Conservation (phyloP, 2,888 invertebrate genomes). For the Agrotis exclamationis region DNA sequence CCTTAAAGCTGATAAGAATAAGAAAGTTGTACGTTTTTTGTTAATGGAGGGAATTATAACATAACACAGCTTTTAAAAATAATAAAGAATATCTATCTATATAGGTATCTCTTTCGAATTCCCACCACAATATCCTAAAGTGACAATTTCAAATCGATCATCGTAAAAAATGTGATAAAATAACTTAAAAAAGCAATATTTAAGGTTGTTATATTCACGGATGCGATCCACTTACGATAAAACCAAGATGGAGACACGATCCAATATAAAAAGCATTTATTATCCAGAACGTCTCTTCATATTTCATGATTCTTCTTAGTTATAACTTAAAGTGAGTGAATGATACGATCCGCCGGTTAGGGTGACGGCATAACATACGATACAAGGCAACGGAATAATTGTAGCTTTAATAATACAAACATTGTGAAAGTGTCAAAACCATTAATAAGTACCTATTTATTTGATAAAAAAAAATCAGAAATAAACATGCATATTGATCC, state of each 20-base stretch:
- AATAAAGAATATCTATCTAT: too few species aligned
- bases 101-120: too few species aligned
- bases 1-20: too few species aligned
- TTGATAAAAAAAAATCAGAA: too few species aligned
- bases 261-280: slow-evolving; percentile 81
- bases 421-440: too few species aligned
- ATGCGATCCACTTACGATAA: slow-evolving; percentile 73
- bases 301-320: slow-evolving; percentile 69
- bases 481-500: too few species aligned
- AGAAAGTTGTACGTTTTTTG: background rate
- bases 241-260: slow-evolving; percentile 75
- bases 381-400: background rate
- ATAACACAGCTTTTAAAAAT: too few species aligned
- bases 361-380: slow-evolving; percentile 15
- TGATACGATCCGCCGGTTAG: slow-evolving; percentile 58
- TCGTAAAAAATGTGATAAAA: slow-evolving; percentile 72
- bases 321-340: slow-evolving; percentile 75
- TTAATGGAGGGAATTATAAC: background rate
- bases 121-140: slow-evolving; percentile 34
- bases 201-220: slow-evolving; percentile 55
- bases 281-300: slow-evolving; percentile 80
- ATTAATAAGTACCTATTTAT: too few species aligned
- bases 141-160: slow-evolving; percentile 71
- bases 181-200: slow-evolving; percentile 76
- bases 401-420: too few species aligned